Evolutionary conservation across 2,113 vertebrate genomes (phyloP), one percentile per base, ranked within the genome.

Genomic region (Damaliscus lunatus): DNA sequence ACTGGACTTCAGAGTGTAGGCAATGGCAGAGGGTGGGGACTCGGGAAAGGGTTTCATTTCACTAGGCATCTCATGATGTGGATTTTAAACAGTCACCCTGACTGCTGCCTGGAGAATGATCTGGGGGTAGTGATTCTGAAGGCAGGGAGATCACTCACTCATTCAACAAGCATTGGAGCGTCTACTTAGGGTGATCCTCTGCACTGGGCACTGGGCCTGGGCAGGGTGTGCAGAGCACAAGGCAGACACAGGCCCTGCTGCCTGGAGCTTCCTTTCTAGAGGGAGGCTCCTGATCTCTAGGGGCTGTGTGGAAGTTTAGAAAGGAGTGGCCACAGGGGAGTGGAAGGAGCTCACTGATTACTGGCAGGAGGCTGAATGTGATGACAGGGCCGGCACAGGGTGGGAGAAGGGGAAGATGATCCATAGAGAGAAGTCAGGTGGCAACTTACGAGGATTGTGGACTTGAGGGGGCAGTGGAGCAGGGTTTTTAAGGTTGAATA

Each of bases 381-480:
- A 19, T 0, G 7, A 17, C 0, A 8, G 13, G 67, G 33, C 16
- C 6, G 33, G 29, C 0, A 21, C 1, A 16, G 9, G 16, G 2
- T 3, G 31, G 67, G 8, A 64, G 86, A 23, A 17, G 46, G 48
- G 13, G 31, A 50, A 25, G 86, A 31, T 0, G 36, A 40, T 1
- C 10, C 1, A 3, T 2, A 16, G 77, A 77, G 40, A 83, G 74
- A 64, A 55, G 40, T 31, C 21, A 71, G n/a, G 53, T 23, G 48
- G 55, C 21, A 77, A 13, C 46, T 43, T 14, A 33, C 0, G n/a
- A 74, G 77, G 57, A 5, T 0, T 8, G 40, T 3, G n/a, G 57
- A 33, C 23, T 31, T 10, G 43, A 50, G 23, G 5, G 33, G 15
- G 13, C 23, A 23, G 25, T 43, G 23, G 81, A 64, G 27, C 55